Conservation (phyloP, 1,140 invertebrate species). For the Lepidurus couesii region DNA sequence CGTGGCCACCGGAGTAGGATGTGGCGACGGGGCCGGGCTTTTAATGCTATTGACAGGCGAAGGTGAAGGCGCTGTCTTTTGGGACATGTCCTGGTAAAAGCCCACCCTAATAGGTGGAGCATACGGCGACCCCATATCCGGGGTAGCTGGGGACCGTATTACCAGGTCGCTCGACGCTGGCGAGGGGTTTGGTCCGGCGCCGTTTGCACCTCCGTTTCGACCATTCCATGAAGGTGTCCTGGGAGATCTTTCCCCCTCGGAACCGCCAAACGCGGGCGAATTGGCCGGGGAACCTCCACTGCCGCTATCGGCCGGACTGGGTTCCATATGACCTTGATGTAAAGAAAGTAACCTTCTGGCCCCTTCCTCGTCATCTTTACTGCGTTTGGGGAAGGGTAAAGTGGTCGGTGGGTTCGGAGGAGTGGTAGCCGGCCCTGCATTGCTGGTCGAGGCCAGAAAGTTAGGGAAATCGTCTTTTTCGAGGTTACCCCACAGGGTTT, state of each 20-base stretch:
- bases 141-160: conserved; percentile 37
- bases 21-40: conserved; percentile 9
- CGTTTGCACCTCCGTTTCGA: conserved; percentile 49
- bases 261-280: conserved; percentile 37
- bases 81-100: conserved; percentile 70
- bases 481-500: background rate
- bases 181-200: conserved; percentile 55
- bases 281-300: conserved; percentile 22
- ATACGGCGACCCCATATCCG: conserved; percentile 49
- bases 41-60: conserved; percentile 4
- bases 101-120: conserved; percentile 62
- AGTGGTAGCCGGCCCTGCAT: background rate
- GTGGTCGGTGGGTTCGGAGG: conserved; percentile 15
- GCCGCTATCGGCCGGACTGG: conserved; percentile 28
- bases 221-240: conserved; percentile 60
- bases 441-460: background rate
- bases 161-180: conserved; percentile 54
- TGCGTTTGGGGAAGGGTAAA: background rate
- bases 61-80: conserved; percentile 41
- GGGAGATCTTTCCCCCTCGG: conserved; percentile 59
- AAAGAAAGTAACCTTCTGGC: background rate
- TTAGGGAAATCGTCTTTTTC: conserved; percentile 3
- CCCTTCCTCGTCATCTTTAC: conserved; percentile 4
- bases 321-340: background rate
- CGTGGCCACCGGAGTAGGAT: conserved; percentile 28